These are phyloP conservation scores for Bugulina stolonifera DNA, from an alignment of 2,888 invertebrate genomes.

Conservation along the genomic window DNA sequence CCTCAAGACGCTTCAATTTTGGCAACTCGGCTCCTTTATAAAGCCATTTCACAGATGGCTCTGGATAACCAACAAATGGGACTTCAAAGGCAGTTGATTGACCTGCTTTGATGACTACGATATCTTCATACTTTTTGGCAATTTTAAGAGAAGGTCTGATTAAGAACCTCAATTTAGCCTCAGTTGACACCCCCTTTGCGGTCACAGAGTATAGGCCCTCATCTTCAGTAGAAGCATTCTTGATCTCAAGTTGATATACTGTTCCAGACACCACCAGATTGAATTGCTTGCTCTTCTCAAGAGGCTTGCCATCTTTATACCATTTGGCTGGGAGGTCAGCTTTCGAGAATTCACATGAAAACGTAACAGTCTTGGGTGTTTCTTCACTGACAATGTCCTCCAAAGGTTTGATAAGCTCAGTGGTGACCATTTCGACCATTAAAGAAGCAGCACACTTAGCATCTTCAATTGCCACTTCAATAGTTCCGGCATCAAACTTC, in stretches of 20 bases:
- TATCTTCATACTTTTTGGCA: slow-evolving; percentile 27
- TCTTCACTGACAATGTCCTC: slow-evolving; percentile 43
- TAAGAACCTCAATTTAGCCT: slow-evolving; percentile 37
- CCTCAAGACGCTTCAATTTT: slow-evolving; percentile 22
- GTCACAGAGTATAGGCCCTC: slow-evolving; percentile 43
- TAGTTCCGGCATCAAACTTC: slow-evolving; percentile 1
- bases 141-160: slow-evolving; percentile 23
- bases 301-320: slow-evolving; percentile 46
- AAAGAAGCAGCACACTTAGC: background rate
- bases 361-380: slow-evolving; percentile 33
- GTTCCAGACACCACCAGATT: background rate
- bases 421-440: slow-evolving; percentile 34
- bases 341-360: slow-evolving; percentile 19
- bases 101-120: slow-evolving; percentile 28
- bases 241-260: slow-evolving; percentile 1
- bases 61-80: slow-evolving; percentile 28
- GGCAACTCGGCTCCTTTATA: slow-evolving; percentile 3
- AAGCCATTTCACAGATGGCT: slow-evolving; percentile 26
- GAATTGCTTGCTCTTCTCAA: background rate
- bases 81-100: slow-evolving; percentile 29
- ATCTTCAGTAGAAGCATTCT: slow-evolving; percentile 35
- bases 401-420: slow-evolving; percentile 42
- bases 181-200: slow-evolving; percentile 42
- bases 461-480: background rate
- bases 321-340: slow-evolving; percentile 55